Percentiles rank a stretch among this genome's conserved stretches.
Evolutionary conservation across 2,113 vertebrate species (phyloP).

Genomic region (Agelaius phoeniceus): DNA sequence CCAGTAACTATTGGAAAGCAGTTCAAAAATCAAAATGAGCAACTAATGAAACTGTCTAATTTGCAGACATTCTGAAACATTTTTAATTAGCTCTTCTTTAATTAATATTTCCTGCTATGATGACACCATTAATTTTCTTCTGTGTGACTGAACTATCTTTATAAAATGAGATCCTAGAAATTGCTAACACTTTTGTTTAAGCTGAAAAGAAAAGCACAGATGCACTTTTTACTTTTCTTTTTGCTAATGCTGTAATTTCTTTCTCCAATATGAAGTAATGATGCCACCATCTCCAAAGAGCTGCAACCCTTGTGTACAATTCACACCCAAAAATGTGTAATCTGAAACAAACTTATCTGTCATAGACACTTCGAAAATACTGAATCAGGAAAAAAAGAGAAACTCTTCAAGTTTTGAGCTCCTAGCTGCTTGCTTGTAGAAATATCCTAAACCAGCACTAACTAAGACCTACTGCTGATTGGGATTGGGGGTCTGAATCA

Average conservation of each 20-base stretch:
- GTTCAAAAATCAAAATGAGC: slow-evolving; percentile 9
- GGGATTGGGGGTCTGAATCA: background rate
- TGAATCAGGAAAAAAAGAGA: background rate
- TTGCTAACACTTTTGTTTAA: background rate
- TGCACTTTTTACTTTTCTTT: background rate
- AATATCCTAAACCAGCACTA: background rate
- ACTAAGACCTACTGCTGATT: background rate
- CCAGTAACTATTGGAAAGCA: slow-evolving; percentile 3
- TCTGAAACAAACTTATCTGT: background rate
- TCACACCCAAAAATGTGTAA: background rate
- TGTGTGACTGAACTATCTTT: background rate
- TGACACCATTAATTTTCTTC: background rate
- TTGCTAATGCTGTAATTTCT: background rate
- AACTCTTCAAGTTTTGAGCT: background rate
- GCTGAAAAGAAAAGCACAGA: background rate
- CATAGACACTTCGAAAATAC: background rate
- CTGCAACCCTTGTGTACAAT: background rate
- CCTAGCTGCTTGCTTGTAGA: background rate
- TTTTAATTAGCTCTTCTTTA: slow-evolving; percentile 37
- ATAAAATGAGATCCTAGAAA: background rate
- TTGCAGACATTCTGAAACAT: background rate
- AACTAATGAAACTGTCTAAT: slow-evolving; percentile 17
- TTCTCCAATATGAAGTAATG: background rate
- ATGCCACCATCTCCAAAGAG: background rate
- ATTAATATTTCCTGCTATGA: slow-evolving; percentile 9